Conservation (phyloP, 2,888 invertebrate genomes). For the Dryococelus australis region DNA sequence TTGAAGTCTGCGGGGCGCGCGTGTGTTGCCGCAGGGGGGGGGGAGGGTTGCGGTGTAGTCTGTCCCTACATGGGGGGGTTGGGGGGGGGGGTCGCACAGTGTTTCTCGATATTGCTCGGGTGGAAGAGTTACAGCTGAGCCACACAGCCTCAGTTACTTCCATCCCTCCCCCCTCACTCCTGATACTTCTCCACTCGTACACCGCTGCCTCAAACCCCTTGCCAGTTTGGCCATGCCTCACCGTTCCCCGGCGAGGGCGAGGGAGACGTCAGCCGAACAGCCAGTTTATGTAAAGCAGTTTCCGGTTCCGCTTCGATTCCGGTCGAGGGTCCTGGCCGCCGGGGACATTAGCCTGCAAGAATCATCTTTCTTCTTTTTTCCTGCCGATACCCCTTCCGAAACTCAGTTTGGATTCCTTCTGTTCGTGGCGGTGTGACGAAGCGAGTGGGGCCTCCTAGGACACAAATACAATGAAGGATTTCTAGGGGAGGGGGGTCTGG, state of each 20-base stretch:
- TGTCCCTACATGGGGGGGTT: background rate
- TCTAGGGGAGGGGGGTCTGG: too few species aligned
- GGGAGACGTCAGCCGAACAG: background rate
- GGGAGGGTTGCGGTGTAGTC: background rate
- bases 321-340: background rate
- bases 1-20: background rate
- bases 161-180: background rate
- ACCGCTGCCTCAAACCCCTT: background rate
- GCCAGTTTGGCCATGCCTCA: background rate
- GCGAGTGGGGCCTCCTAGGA: too few species aligned
- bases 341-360: too few species aligned
- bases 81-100: background rate
- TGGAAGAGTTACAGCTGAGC: background rate
- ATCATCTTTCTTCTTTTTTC: too few species aligned
- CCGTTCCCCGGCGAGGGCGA: background rate
- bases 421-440: too few species aligned
- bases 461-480: too few species aligned
- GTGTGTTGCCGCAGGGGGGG: background rate
- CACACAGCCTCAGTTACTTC: background rate
- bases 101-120: constrained; percentile 3
- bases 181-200: background rate
- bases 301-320: constrained; percentile 5
- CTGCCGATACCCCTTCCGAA: background rate
- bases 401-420: background rate
- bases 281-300: background rate